Evolutionary conservation across 1,140 invertebrate genomes (phyloP).

Genomic region (Pseudachorutes palmiensis): DNA sequence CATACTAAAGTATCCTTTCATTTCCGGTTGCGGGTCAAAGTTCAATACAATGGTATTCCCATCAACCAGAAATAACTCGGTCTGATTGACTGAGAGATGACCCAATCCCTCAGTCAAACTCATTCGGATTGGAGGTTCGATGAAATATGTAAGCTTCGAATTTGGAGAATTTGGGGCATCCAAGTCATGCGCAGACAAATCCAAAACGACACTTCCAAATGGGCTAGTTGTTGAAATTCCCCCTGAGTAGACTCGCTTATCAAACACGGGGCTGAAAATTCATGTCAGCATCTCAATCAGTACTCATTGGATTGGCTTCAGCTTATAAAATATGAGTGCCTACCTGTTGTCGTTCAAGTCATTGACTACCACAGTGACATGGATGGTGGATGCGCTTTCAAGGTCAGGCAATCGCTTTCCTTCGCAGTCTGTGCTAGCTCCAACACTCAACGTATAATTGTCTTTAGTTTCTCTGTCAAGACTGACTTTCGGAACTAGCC

Average conservation of each 20-base stretch:
- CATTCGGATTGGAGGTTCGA: conserved; percentile 44
- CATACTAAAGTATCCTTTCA: no score
- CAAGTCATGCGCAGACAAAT: conserved; percentile 45
- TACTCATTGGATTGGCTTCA: background rate
- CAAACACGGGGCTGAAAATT: conserved; percentile 52
- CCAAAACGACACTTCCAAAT: conserved; percentile 81
- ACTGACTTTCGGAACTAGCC: conserved; percentile 26
- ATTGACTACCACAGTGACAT: conserved; percentile 61
- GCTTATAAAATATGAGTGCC: conserved; percentile 40
- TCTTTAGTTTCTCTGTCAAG: conserved; percentile 67
- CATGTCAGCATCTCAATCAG: background rate
- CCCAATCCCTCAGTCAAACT: conserved; percentile 68
- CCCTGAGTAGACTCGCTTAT: conserved; percentile 74
- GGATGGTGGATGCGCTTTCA: conserved; percentile 50
- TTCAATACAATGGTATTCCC: conserved; percentile 70
- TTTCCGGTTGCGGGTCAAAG: conserved; percentile 88
- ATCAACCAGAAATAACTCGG: conserved; percentile 74
- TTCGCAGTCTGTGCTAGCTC: conserved; percentile 78
- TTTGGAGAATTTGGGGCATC: conserved; percentile 17
- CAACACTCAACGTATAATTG: conserved; percentile 62
- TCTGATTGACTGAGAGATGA: conserved; percentile 65
- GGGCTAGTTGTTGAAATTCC: conserved; percentile 86
- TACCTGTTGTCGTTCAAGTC: conserved; percentile 85
- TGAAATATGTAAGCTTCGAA: conserved; percentile 30
- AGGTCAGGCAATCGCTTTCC: conserved; percentile 23